A percentile compares a stretch with the other conserved stretches of the same genome.
phyloP scores from a whole-genome alignment of 2,888 invertebrate genomes.

The Agrochola lota region DNA sequence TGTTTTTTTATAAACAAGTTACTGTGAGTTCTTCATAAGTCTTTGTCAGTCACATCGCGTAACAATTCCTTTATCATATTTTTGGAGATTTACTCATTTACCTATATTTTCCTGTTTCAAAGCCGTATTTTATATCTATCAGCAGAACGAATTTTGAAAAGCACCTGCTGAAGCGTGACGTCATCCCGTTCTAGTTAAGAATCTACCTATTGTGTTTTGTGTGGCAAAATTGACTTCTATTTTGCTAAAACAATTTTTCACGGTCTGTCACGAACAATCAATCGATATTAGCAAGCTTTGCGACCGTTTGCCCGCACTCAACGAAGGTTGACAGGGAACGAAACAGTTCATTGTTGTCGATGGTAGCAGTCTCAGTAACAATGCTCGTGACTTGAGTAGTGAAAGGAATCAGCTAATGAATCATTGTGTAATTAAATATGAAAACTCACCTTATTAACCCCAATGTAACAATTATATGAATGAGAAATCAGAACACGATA shows the following conservation, averaged over 20 bases:
- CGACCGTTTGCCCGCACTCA: conserved; percentile 49
- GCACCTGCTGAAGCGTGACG: conserved; percentile 1
- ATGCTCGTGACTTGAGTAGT: conserved; percentile 72
- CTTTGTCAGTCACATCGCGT: neutral
- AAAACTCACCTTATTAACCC: conserved; percentile 81
- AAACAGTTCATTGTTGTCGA: conserved; percentile 76
- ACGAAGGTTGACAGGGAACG: conserved; percentile 63
- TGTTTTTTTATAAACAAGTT: neutral
- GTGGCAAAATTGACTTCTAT: conserved; percentile 34
- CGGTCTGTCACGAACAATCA: conserved; percentile 45
- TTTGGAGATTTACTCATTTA: neutral
- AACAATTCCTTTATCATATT: conserved; percentile 24
- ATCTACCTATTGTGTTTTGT: conserved; percentile 30
- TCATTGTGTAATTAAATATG: conserved; percentile 82
- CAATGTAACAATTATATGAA: conserved; percentile 79
- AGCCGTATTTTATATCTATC: conserved; percentile 13
- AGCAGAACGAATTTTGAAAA: conserved; percentile 31
- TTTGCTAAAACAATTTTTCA: conserved; percentile 39
- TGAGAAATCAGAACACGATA: conserved; percentile 76
- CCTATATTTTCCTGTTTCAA: neutral
- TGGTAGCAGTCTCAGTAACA: conserved; percentile 67
- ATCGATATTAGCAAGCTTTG: conserved; percentile 47
- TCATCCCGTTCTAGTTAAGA: conserved; percentile 23
- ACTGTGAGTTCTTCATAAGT: neutral
- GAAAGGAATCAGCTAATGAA: conserved; percentile 81